Conservation (phyloP, 2,797 vertebrate species). For the Protonibea diacanthus region DNA sequence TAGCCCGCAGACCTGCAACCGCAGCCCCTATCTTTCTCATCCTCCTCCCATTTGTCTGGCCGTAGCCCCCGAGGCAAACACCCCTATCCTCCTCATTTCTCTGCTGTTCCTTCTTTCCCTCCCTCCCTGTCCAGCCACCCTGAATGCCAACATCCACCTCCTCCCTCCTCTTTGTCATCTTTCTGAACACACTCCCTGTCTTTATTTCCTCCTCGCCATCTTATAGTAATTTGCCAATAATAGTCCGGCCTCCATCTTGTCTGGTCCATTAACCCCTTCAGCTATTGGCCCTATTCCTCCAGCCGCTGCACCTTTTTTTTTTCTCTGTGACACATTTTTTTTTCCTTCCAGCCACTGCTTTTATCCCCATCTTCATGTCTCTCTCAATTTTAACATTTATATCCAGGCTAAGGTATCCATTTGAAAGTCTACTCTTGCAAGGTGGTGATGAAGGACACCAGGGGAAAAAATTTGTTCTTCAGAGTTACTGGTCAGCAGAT, state of each 20-base stretch:
- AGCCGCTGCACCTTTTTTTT: constrained; percentile 22
- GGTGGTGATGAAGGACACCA: neutral
- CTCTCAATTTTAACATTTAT: constrained; percentile 24
- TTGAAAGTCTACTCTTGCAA: constrained; percentile 11
- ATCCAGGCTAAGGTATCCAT: constrained; percentile 11
- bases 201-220: constrained; percentile 52
- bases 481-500: neutral
- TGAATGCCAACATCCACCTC: constrained; percentile 54
- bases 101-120: constrained; percentile 11
- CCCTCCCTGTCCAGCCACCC: constrained; percentile 33
- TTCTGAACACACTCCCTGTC: constrained; percentile 39
- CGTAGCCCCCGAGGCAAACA: constrained; percentile 49
- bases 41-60: constrained; percentile 62
- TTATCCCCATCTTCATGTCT: constrained; percentile 27
- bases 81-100: constrained; percentile 64
- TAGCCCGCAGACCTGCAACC: constrained; percentile 74
- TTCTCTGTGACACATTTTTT: constrained; percentile 38
- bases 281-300: constrained; percentile 62
- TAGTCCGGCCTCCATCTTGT: constrained; percentile 57
- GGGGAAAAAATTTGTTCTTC: neutral
- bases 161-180: constrained; percentile 46
- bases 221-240: constrained; percentile 61
- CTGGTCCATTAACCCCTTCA: constrained; percentile 42
- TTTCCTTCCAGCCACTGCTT: constrained; percentile 14
- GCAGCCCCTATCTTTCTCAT: constrained; percentile 60